Percentiles rank a stretch among this genome's conserved stretches.
Evolutionary conservation across 2,888 invertebrate species (phyloP).

Genomic region (Chaetogeoica ovagalla): DNA sequence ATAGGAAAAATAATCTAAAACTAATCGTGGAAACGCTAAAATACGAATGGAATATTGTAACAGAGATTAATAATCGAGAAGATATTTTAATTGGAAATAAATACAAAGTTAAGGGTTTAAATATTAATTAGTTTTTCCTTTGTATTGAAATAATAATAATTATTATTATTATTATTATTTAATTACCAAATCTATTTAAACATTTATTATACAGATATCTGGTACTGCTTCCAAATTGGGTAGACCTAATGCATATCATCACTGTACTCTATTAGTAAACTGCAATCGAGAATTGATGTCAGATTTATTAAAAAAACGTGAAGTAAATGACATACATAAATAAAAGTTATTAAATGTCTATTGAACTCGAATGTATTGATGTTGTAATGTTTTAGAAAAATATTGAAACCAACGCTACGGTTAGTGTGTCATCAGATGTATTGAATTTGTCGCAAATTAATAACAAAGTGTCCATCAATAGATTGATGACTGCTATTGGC

Average conservation of each 20-base stretch:
- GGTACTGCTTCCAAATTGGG: conserved; percentile 94
- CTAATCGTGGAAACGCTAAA: conserved; percentile 81
- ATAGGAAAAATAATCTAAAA: conserved; percentile 84
- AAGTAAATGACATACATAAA: conserved; percentile 64
- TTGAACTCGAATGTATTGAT: background rate
- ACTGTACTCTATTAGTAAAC: conserved; percentile 90
- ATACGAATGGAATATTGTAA: conserved; percentile 77
- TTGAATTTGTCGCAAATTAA: conserved; percentile 80
- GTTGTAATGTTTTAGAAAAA: conserved; percentile 66
- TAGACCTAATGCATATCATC: conserved; percentile 89
- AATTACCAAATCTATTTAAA: conserved; percentile 4
- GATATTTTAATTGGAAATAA: conserved; percentile 81
- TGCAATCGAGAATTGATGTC: conserved; percentile 77
- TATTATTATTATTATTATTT: conserved; percentile 10
- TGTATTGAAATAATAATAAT: background rate
- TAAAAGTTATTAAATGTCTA: background rate
- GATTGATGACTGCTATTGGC: conserved; percentile 77
- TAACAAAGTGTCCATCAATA: conserved; percentile 70
- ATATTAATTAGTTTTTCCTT: conserved; percentile 18
- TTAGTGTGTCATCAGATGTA: conserved; percentile 78
- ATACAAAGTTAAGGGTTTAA: conserved; percentile 69
- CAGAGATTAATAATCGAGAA: conserved; percentile 78
- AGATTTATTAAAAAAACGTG: conserved; percentile 72
- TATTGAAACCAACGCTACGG: conserved; percentile 82
- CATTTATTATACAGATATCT: conserved; percentile 70